Base-by-base conservation (phyloP, 2,797 vertebrate species). In the Etheostoma nigrum region DNA sequence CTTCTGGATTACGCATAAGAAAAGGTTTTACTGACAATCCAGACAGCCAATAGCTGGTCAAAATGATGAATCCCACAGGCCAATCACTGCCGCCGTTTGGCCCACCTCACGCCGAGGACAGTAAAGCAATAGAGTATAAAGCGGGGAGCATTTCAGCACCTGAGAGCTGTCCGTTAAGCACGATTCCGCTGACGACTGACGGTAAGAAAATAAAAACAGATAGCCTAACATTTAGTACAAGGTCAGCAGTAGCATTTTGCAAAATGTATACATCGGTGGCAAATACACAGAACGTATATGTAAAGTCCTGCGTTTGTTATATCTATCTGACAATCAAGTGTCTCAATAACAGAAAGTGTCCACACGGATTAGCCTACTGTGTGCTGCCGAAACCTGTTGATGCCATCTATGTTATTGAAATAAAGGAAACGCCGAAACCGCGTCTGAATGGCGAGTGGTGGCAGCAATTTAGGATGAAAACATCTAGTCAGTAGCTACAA, bases 141-240 rank as follows among this genome's bases (percentile, higher is more conserved):
- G 21, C 60, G 18, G 82, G 48, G 36, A 60, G n/a, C 57, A 51
- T 74, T 89, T 92, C 91, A 91, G 92, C 82, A 89, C 88, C 89
- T 21, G 79, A 76, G 87, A 92, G 85, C 92, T 91, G 89, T 92
- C 89, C 89, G 61, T 42, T 16, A 64, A 53, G 73, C 58, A 52
- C 75, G 70, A 86, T 74, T 69, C 76, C 42, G 19, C 52, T 54
- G 47, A 54, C 70, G 14, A 60, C 67, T 44, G 42, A 90, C 76
- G 91, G 91, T 91, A 90, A 89, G 89, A 61, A 0, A 12, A 67
- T 14, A 6, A 30, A 12, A 59, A 36, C 33, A 19, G 13, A 21
- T 10, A 54, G 16, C 33, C 21, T 48, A n/a, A 7, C 33, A 9
- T 11, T 30, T 30, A 40, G 36, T 40, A 40, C 36, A 40, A 40